These are phyloP conservation scores for Gallinago nigripennis DNA, from an alignment of 2,797 vertebrate genomes.

Conservation along the genomic window DNA sequence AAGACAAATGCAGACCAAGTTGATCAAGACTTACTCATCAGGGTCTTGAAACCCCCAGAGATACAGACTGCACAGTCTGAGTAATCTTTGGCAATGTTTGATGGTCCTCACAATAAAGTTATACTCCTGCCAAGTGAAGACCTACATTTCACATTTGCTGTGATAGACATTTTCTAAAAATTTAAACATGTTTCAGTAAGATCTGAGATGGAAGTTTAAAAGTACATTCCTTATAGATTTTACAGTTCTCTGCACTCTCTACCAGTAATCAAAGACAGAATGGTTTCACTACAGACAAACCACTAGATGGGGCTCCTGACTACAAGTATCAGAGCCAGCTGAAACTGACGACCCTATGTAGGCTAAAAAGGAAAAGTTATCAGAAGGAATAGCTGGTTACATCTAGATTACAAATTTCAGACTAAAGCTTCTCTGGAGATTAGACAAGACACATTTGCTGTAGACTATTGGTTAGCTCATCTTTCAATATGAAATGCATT, in stretches of 20 bases:
- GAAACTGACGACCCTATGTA: accelerated
- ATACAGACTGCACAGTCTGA: background rate
- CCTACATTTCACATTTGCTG: background rate
- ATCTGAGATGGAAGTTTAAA: background rate
- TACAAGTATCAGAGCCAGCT: background rate
- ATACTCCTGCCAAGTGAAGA: background rate
- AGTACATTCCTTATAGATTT: background rate
- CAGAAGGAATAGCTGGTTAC: background rate
- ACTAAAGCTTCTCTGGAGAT: background rate
- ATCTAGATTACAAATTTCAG: background rate
- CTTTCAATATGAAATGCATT: background rate
- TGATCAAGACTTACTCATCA: background rate
- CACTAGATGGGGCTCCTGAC: constrained; percentile 19
- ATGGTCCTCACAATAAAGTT: background rate
- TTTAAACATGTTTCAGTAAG: background rate
- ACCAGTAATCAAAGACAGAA: background rate
- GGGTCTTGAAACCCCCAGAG: background rate
- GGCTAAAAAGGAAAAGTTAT: background rate
- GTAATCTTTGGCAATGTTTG: background rate
- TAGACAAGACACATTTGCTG: background rate
- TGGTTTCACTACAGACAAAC: background rate
- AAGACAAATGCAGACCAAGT: background rate
- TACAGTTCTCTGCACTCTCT: background rate
- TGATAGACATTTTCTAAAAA: background rate
- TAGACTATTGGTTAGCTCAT: background rate